phyloP scores from a whole-genome alignment of 2,888 invertebrate species.

The Poecilus cupreus region DNA sequence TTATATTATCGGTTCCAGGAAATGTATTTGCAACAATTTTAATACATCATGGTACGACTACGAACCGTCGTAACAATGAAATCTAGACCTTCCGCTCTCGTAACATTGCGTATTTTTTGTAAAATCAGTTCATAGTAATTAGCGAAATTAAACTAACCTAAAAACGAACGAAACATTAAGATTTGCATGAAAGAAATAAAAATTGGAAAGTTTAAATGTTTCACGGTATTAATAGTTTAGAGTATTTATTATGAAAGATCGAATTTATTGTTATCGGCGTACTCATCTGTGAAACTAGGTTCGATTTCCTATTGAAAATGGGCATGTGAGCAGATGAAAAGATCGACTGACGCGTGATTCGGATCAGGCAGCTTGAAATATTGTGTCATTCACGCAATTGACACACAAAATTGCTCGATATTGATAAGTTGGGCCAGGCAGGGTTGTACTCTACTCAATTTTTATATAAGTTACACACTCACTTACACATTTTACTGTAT shows the following conservation, averaged over 20 bases:
- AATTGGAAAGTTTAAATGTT: conserved; percentile 32
- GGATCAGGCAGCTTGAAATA: not conserved
- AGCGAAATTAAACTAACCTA: conserved; percentile 19
- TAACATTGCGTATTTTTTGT: conserved; percentile 18
- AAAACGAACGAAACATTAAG: conserved; percentile 1
- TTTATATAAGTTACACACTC: too few species aligned
- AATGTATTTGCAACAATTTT: not conserved
- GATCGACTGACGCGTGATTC: not conserved
- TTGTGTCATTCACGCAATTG: not conserved
- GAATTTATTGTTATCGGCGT: not conserved
- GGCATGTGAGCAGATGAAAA: not conserved
- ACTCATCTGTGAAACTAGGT: not conserved
- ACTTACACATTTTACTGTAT: too few species aligned
- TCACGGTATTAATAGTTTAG: not conserved
- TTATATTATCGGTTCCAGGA: not conserved
- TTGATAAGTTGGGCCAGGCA: not conserved
- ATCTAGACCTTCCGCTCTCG: conserved; percentile 15
- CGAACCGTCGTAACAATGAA: not conserved
- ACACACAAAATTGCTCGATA: not conserved
- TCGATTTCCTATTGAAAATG: too few species aligned
- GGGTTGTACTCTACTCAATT: too few species aligned
- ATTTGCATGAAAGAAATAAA: not conserved
- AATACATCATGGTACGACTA: not conserved
- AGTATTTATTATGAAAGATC: not conserved
- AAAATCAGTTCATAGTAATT: conserved; percentile 12